These are phyloP conservation scores for Dicycla oo DNA, from an alignment of 2,888 invertebrate genomes.

Conservation along the genomic window DNA sequence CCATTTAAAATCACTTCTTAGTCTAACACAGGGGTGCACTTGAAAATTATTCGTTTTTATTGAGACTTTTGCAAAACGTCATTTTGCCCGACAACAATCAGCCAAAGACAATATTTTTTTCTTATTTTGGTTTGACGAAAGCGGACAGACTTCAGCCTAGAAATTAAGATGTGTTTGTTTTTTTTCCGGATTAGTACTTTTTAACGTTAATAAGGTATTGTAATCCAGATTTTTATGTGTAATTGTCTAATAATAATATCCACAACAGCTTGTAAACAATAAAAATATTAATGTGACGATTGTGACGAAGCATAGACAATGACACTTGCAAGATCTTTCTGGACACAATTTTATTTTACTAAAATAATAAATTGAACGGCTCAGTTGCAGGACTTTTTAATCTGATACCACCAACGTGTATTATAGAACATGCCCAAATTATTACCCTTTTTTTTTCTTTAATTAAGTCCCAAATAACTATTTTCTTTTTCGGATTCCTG, in stretches of 20 bases:
- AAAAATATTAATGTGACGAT: background rate
- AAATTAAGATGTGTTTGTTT: constrained; percentile 1
- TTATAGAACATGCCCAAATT: no score
- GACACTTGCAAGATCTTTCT: no score
- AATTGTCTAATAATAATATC: fast-evolving
- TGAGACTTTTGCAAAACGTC: constrained; percentile 74
- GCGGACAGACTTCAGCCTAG: constrained; percentile 10
- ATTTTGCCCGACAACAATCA: constrained; percentile 70
- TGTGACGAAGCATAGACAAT: constrained; percentile 14
- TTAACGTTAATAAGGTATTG: no score
- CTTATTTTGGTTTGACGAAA: constrained; percentile 1
- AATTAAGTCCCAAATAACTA: no score
- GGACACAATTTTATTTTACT: no score
- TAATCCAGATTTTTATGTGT: background rate
- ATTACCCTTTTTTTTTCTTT: no score
- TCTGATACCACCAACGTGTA: no score
- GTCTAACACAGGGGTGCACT: constrained; percentile 57
- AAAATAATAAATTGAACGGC: no score
- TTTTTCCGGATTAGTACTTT: background rate
- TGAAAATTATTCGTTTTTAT: constrained; percentile 67
- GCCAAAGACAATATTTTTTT: constrained; percentile 61
- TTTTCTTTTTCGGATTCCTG: no score
- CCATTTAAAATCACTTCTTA: constrained; percentile 57
- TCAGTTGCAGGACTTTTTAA: no score
- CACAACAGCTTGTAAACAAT: background rate